Conservation (phyloP, 1,140 invertebrate species). For the Phymastichus coffea region DNA sequence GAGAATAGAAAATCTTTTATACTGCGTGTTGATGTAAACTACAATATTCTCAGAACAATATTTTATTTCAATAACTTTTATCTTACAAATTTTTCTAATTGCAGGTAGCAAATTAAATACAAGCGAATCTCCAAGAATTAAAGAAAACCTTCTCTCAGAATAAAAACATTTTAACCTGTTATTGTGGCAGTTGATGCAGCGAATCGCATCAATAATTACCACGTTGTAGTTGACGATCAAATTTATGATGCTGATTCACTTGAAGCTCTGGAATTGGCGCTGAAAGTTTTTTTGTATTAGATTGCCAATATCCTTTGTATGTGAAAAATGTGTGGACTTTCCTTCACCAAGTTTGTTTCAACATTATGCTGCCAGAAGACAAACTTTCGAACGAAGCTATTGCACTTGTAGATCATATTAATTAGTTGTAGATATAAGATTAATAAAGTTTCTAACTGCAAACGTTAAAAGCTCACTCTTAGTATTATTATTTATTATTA, state of each 20-base stretch:
- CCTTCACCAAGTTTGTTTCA: too few relatives aligned
- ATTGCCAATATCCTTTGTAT: slow-evolving; percentile 18
- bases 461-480: background rate
- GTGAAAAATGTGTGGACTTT: slow-evolving; percentile 10
- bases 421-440: background rate
- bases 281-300: slow-evolving; percentile 23
- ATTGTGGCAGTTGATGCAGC: background rate
- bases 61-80: too few relatives aligned
- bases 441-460: background rate
- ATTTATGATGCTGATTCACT: slow-evolving; percentile 5
- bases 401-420: background rate
- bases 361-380: too few relatives aligned
- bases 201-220: background rate
- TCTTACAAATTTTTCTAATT: background rate
- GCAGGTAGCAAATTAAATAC: too few relatives aligned
- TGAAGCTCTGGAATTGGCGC: background rate
- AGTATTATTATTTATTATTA: background rate
- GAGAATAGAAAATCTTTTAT: too few relatives aligned
- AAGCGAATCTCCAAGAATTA: too few relatives aligned
- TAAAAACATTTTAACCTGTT: too few relatives aligned
- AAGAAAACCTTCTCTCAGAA: too few relatives aligned
- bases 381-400: background rate
- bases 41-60: too few relatives aligned
- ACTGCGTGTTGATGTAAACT: too few relatives aligned
- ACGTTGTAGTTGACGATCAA: too few relatives aligned